Evolutionary conservation across 2,888 invertebrate species (phyloP).

Genomic region (Microplitis deprimator): DNA sequence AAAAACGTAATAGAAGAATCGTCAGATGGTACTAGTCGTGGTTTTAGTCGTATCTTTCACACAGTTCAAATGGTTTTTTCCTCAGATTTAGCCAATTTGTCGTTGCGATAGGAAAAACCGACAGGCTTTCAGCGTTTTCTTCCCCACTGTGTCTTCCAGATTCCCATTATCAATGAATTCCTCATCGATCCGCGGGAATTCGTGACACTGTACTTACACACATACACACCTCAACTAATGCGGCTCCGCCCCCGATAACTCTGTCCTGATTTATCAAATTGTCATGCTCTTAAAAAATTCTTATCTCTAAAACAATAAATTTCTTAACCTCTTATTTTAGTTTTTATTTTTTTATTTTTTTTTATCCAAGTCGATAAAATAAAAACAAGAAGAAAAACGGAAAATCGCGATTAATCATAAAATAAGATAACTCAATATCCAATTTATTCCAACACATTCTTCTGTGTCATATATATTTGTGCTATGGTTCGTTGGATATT

Average conservation of each 20-base stretch:
- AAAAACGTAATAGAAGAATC: not conserved
- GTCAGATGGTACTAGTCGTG: slow-evolving; percentile 3
- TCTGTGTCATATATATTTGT: not conserved
- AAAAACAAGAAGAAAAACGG: not conserved
- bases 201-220: not conserved
- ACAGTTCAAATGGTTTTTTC: slow-evolving; percentile 53
- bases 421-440: not conserved
- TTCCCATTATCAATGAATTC: slow-evolving; percentile 1
- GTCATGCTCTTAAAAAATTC: slow-evolving; percentile 1
- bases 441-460: not conserved
- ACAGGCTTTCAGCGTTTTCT: not conserved
- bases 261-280: not conserved
- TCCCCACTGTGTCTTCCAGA: slow-evolving; percentile 12
- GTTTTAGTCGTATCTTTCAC: slow-evolving; percentile 28
- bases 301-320: not conserved
- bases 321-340: not conserved
- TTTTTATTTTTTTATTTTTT: not conserved
- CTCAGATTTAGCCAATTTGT: slow-evolving; percentile 59
- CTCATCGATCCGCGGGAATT: slow-evolving; percentile 11
- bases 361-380: not conserved
- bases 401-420: not conserved
- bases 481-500: not conserved
- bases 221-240: not conserved
- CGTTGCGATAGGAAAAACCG: slow-evolving; percentile 1
- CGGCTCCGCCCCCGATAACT: not conserved